These are phyloP conservation scores for Dione vanillae DNA, from an alignment of 2,888 invertebrate genomes.

Conservation along the genomic window DNA sequence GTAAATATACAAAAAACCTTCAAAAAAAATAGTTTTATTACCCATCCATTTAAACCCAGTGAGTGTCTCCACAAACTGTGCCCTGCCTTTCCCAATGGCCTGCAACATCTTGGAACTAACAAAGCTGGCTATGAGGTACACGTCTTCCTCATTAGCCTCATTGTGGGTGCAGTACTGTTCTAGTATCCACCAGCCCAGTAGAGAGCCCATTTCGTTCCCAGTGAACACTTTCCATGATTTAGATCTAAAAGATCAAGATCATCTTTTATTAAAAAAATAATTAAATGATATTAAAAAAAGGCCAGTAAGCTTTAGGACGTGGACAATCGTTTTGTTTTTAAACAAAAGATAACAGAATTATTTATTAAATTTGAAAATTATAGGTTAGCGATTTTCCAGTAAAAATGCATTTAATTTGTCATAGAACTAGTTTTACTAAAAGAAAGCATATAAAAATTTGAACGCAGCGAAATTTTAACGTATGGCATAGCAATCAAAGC, in stretches of 20 bases:
- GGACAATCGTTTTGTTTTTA: too few species aligned
- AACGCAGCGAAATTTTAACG: too few species aligned
- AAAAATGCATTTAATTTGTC: too few species aligned
- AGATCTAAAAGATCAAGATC: too few species aligned
- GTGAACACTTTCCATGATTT: conserved; percentile 93
- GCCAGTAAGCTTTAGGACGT: too few species aligned
- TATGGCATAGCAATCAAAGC: too few species aligned
- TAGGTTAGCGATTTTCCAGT: too few species aligned
- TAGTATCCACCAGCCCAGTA: conserved; percentile 97
- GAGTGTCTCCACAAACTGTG: conserved; percentile 92
- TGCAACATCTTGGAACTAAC: conserved; percentile 97
- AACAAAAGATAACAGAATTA: too few species aligned
- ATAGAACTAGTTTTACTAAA: too few species aligned
- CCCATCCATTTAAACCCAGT: conserved; percentile 99
- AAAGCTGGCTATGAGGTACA: conserved; percentile 95
- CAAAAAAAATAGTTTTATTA: conserved; percentile 49
- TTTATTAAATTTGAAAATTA: too few species aligned
- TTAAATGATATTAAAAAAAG: background rate
- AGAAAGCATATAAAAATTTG: too few species aligned
- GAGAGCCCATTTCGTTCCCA: conserved; percentile 97
- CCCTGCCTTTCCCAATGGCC: conserved; percentile 91
- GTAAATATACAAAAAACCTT: too few species aligned
- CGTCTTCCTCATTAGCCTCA: conserved; percentile 78
- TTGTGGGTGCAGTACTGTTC: conserved; percentile 82
- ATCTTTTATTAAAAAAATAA: background rate